Evolutionary conservation across 2,113 vertebrate genomes (phyloP).

Genomic region (Condylura cristata): DNA sequence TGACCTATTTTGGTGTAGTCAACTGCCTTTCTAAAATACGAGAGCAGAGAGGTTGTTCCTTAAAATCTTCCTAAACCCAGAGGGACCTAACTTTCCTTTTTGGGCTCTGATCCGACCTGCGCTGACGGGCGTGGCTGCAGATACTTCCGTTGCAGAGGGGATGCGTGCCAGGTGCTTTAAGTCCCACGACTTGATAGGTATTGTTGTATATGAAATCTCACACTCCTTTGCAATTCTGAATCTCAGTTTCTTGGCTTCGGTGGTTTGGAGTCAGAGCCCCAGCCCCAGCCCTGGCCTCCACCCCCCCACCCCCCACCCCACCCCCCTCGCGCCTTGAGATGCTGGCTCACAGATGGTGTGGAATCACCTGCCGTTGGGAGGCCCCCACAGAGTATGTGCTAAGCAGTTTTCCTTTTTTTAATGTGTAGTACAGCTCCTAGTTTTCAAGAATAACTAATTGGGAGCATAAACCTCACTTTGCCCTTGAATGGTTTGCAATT

Average conservation of each 20-base stretch:
- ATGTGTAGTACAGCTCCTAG: slow-evolving; percentile 46
- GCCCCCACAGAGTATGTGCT: slow-evolving; percentile 56
- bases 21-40: slow-evolving; percentile 16
- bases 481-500: slow-evolving; percentile 73
- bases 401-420: slow-evolving; percentile 73
- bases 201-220: background rate
- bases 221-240: slow-evolving; percentile 22
- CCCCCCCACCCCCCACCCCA: background rate
- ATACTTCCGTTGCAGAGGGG: background rate
- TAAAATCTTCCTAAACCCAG: slow-evolving; percentile 39
- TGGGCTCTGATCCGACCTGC: background rate
- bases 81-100: background rate
- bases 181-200: background rate
- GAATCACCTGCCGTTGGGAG: slow-evolving; percentile 55
- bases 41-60: background rate
- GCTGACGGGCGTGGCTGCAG: background rate
- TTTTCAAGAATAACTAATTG: slow-evolving; percentile 79
- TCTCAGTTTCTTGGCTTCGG: slow-evolving; percentile 47
- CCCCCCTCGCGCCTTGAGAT: slow-evolving; percentile 44
- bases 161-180: background rate
- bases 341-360: slow-evolving; percentile 62
- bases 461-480: slow-evolving; percentile 76
- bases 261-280: slow-evolving; percentile 38
- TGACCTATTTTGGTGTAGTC: slow-evolving; percentile 34
- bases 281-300: background rate